phyloP scores from a whole-genome alignment of 2,888 invertebrate species.

The Halictus quadricinctus region DNA sequence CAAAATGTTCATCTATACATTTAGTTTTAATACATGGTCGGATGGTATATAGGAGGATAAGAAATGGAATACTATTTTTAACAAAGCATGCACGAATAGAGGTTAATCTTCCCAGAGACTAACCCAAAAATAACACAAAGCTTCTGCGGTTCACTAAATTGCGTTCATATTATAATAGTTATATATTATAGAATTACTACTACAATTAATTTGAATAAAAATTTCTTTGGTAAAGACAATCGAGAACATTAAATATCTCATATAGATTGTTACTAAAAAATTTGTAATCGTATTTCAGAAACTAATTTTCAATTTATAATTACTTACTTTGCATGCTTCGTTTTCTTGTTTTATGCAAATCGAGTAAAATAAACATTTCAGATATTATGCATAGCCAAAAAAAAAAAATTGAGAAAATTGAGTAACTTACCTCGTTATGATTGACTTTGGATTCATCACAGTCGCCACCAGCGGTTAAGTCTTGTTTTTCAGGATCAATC shows the following conservation, averaged over 20 bases:
- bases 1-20: slow-evolving; percentile 23
- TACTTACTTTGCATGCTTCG: slow-evolving; percentile 6
- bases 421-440: slow-evolving; percentile 79
- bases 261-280: background rate
- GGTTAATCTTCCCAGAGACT: slow-evolving; percentile 79
- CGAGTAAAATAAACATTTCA: background rate
- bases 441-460: slow-evolving; percentile 79
- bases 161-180: slow-evolving; percentile 47
- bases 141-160: slow-evolving; percentile 69
- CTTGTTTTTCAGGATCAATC: slow-evolving; percentile 88
- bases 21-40: slow-evolving; percentile 40
- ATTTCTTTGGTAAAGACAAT: background rate
- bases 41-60: slow-evolving; percentile 57
- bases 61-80: slow-evolving; percentile 77
- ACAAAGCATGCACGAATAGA: slow-evolving; percentile 77
- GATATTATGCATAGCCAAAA: background rate
- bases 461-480: slow-evolving; percentile 79
- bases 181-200: background rate
- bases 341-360: slow-evolving; percentile 5
- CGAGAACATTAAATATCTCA: background rate
- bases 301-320: slow-evolving; percentile 9
- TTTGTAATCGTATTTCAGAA: background rate
- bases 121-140: slow-evolving; percentile 78
- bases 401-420: slow-evolving; percentile 19
- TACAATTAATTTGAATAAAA: slow-evolving; percentile 3